Evolutionary conservation across 1,140 invertebrate genomes (phyloP).

Genomic region (Sitobion miscanthi): DNA sequence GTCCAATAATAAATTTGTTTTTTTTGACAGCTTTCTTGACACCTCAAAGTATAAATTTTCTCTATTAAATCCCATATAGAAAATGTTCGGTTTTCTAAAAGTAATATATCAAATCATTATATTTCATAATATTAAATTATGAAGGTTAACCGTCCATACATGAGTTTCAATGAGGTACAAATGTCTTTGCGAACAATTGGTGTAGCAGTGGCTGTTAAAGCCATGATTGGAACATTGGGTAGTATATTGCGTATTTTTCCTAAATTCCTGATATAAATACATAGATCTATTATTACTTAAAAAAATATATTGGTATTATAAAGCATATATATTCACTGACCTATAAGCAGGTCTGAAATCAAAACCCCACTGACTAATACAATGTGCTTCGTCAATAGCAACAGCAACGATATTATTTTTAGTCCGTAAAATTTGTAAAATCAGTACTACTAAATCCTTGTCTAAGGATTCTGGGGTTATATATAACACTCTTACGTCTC

Average conservation of each 20-base stretch:
- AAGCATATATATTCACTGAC: slow-evolving; percentile 62
- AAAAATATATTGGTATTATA: neutral
- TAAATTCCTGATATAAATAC: slow-evolving; percentile 63
- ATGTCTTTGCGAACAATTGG: slow-evolving; percentile 73
- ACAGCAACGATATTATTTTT: slow-evolving; percentile 73
- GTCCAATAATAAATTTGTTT: slow-evolving; percentile 61
- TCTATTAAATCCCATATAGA: slow-evolving; percentile 36
- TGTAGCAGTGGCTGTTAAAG: slow-evolving; percentile 94
- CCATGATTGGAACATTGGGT: slow-evolving; percentile 78
- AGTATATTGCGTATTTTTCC: slow-evolving; percentile 67
- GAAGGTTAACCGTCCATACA: slow-evolving; percentile 62
- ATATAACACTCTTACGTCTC: slow-evolving; percentile 70
- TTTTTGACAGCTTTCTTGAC: slow-evolving; percentile 57
- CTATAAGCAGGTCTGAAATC: slow-evolving; percentile 77
- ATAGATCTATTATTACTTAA: neutral
- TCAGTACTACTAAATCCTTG: slow-evolving; percentile 60
- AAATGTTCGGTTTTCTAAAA: slow-evolving; percentile 37
- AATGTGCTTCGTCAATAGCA: slow-evolving; percentile 83
- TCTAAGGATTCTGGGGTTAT: slow-evolving; percentile 72
- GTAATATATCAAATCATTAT: neutral
- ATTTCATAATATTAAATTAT: neutral
- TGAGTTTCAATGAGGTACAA: slow-evolving; percentile 65
- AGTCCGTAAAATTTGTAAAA: slow-evolving; percentile 65
- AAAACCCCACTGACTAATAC: slow-evolving; percentile 87
- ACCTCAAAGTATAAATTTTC: slow-evolving; percentile 46